Evolutionary conservation across 2,888 invertebrate species (phyloP), one percentile per base, ranked within the genome.

Genomic region (Microctonus hyperodae): DNA sequence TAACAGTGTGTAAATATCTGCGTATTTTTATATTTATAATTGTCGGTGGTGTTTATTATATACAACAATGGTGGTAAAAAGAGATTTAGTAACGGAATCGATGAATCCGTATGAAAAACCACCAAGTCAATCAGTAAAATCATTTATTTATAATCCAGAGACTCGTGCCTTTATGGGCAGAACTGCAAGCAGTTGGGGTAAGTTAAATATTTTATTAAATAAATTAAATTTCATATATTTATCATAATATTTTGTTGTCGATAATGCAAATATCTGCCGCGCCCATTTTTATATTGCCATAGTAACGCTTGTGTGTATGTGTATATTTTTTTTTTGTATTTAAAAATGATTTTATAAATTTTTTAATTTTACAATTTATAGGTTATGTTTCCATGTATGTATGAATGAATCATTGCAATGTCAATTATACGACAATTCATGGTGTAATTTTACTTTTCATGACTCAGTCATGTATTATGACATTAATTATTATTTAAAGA

Each of bases 181-280:
- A 74, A 88, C 88, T 56, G 87, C 86, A 56, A 81, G 85, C 73
- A 88, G 88, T 78, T 90, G 90, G 90, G 86, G 89, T 89, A 85
- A 86, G 88, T 73, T 13, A 50, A 40, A 22, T 31, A 59, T 40
- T 16, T 37, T 13, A 3, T 35, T 13, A 37, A n/a, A 37, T 13
- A 2, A n/a, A 37, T 37, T 13, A 13, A 35, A 11, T 35, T 35
- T 35, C 9, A 4, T 2, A 35, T n/a, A n/a, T n/a, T n/a, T n/a
- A 13, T 35, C 35, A 13, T 4, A 37, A n/a, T 37, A n/a, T 16
- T 44, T 44, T 44, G 16, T 44, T 16, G 44, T 20, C 16, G 16
- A 44, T 44, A 44, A 20, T 44, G 9, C 9, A 7, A 44, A 44
- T 16, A 16, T 16, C 44, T 44, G 16, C 44, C 44, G 16, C 44